Conservation (phyloP, 2,888 invertebrate genomes). For the Drosophila hamatofila region DNA sequence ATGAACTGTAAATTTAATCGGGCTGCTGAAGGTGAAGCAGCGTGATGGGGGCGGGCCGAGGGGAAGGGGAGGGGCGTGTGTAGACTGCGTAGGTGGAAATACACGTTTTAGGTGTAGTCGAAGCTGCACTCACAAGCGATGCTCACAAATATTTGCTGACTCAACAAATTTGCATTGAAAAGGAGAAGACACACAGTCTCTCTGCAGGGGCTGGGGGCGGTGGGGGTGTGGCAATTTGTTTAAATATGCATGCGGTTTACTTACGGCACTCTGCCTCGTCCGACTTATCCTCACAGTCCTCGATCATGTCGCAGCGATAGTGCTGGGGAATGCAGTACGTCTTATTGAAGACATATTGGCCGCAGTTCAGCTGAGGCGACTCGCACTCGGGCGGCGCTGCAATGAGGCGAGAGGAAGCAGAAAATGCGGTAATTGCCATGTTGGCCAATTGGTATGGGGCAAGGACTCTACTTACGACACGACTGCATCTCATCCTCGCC, state of each 20-base stretch:
- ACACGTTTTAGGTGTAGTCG: conserved; percentile 28
- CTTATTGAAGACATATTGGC: conserved; percentile 97
- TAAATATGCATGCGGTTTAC: conserved; percentile 85
- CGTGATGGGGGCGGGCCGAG: background rate
- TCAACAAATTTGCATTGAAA: conserved; percentile 71
- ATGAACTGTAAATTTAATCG: conserved; percentile 32
- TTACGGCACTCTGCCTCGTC: conserved; percentile 98
- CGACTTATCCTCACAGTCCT: conserved; percentile 97
- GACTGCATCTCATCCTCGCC: conserved; percentile 96
- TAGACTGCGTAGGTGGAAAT: background rate
- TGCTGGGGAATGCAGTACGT: conserved; percentile 97
- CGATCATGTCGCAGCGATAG: conserved; percentile 97
- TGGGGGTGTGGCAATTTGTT: background rate
- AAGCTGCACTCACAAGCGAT: conserved; percentile 11
- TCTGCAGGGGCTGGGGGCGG: background rate
- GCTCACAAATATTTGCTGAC: conserved; percentile 62
- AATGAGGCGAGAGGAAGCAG: background rate
- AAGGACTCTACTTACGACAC: conserved; percentile 91
- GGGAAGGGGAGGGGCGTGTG: background rate
- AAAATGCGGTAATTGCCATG: background rate
- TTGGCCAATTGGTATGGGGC: background rate
- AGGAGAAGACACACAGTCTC: conserved; percentile 5
- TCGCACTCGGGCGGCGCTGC: conserved; percentile 98
- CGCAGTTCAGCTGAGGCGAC: conserved; percentile 95
- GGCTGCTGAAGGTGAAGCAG: background rate